phyloP scores from a whole-genome alignment of 1,140 invertebrate species.

The Hyphantria cunea region DNA sequence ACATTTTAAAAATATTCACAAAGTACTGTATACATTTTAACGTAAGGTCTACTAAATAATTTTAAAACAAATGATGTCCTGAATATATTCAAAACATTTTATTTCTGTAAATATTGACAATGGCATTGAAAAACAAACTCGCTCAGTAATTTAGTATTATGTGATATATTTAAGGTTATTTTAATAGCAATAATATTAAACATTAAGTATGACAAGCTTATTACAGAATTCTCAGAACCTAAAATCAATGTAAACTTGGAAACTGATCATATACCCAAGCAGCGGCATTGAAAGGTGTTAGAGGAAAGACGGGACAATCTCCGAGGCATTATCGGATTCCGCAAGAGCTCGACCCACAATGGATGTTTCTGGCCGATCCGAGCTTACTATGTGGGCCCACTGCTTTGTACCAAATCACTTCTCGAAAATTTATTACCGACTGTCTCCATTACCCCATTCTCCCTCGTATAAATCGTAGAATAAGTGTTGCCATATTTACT shows the following conservation, averaged over 20 bases:
- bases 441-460: conserved; percentile 69
- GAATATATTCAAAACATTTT: too few relatives aligned
- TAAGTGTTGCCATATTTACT: conserved; percentile 80
- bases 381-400: conserved; percentile 71
- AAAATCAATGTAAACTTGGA: conserved; percentile 40
- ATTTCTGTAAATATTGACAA: too few relatives aligned
- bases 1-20: too few relatives aligned
- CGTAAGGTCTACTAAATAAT: too few relatives aligned
- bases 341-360: conserved; percentile 68
- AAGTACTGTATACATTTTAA: too few relatives aligned
- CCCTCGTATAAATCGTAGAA: conserved; percentile 75
- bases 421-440: conserved; percentile 72
- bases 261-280: conserved; percentile 42
- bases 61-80: too few relatives aligned
- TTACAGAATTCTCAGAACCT: conserved; percentile 21
- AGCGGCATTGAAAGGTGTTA: conserved; percentile 68
- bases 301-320: conserved; percentile 78
- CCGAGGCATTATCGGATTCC: conserved; percentile 76
- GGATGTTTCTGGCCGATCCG: conserved; percentile 68
- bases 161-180: too few relatives aligned
- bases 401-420: conserved; percentile 80
- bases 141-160: too few relatives aligned
- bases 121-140: too few relatives aligned
- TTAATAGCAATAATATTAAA: too few relatives aligned
- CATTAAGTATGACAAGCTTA: too few relatives aligned